Evolutionary conservation across 1,140 invertebrate species (phyloP), one percentile per base, ranked within the genome.

Genomic region (Aricia agestis): DNA sequence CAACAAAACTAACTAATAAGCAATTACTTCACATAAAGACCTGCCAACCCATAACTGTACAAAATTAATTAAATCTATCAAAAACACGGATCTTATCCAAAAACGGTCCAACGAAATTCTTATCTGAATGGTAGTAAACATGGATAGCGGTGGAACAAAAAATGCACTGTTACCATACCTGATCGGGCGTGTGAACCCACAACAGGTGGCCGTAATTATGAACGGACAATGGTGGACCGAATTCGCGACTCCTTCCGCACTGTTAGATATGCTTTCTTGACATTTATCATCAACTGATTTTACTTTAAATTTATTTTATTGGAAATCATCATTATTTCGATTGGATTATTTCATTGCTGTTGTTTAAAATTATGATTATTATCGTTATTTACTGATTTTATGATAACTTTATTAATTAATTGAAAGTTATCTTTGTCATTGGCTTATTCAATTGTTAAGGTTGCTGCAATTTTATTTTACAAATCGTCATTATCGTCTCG

Each of bases 201-300:
- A 87, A 91, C 89, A 91, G 89, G 89, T 91, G 89, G 80, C 78
- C 79, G 81, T 85, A 87, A 87, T 87, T 87, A 85, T 84, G 80
- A 41, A 58, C 72, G 79, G 77, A 87, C 82, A 84, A 87, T 81
- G 68, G 67, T 32, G 67, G 52, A 11, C 18, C 17, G 19, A 70
- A 58, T 74, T 78, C 78, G 85, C 83, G 81, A 15, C 45, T 52
- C 13, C 45, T 70, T 76, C 67, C 68, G 66, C 66, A 59, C 63
- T 67, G 57, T 45, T 25, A 66, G 63, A 66, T 15, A 66, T 66
- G 70, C 70, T 36, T 72, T 67, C 45, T 52, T 52, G 13, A 15
- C 45, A 52, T 15, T 52, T 4, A 52, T 52, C 45, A 52, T 52
- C 11, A 13, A 13, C 11, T 13, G 45, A 52, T 15, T 52, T 52